These are phyloP conservation scores for Yoshiicerus persimilis DNA, from an alignment of 1,140 invertebrate species.

Conservation along the genomic window DNA sequence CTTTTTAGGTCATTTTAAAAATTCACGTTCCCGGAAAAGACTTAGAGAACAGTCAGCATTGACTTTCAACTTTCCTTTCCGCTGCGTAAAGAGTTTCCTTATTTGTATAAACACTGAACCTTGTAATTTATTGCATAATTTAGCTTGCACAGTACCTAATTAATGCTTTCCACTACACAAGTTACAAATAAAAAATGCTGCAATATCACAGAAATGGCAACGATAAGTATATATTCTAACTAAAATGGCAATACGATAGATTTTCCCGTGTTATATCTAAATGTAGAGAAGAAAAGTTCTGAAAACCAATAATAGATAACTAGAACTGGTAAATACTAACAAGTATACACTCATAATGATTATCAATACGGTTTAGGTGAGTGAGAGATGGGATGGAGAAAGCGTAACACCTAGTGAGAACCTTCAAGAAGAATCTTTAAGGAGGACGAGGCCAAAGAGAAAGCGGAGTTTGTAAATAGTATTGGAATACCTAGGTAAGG, in stretches of 20 bases:
- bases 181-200: not conserved
- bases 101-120: not conserved
- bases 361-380: not conserved
- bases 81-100: not conserved
- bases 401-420: not conserved
- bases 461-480: not conserved
- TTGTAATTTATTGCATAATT: no score
- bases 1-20: not conserved
- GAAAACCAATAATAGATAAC: not conserved
- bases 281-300: not conserved
- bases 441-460: not conserved
- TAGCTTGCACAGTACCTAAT: no score
- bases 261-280: not conserved
- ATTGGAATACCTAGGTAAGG: not conserved
- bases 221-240: not conserved
- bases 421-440: no score
- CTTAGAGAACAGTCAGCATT: not conserved
- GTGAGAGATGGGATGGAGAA: not conserved
- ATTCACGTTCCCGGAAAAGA: not conserved
- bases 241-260: not conserved
- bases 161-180: no score
- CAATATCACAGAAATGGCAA: not conserved
- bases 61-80: not conserved
- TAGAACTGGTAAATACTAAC: not conserved
- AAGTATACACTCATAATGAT: no score